Evolutionary conservation across 2,797 vertebrate species (phyloP).

Genomic region (Falco rusticolus): DNA sequence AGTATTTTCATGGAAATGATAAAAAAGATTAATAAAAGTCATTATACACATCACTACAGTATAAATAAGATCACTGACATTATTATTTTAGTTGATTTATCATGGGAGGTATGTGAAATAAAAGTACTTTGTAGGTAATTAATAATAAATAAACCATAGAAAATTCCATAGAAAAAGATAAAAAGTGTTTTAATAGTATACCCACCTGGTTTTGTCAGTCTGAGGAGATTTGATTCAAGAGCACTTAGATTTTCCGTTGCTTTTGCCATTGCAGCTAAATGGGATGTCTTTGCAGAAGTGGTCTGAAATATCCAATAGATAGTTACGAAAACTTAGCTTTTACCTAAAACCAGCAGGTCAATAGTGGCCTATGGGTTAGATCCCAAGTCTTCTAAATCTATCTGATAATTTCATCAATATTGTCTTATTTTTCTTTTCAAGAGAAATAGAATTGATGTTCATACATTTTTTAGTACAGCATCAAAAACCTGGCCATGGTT

Average conservation of each 20-base stretch:
- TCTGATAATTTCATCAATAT: neutral
- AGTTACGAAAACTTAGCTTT: neutral
- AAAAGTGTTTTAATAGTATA: neutral
- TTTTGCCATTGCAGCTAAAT: slow-evolving; percentile 72
- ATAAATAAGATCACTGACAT: neutral
- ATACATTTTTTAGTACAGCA: neutral
- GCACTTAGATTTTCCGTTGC: slow-evolving; percentile 79
- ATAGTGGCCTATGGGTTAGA: neutral
- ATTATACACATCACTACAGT: neutral
- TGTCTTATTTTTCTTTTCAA: neutral
- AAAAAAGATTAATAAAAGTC: neutral
- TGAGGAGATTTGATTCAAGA: slow-evolving; percentile 78
- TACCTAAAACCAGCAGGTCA: neutral
- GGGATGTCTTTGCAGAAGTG: slow-evolving; percentile 14
- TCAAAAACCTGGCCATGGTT: neutral
- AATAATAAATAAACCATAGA: neutral
- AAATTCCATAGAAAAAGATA: neutral
- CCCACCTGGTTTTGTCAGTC: slow-evolving; percentile 75
- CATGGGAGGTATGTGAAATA: neutral
- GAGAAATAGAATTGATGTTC: neutral
- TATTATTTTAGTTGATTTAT: neutral
- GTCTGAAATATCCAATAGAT: slow-evolving; percentile 49
- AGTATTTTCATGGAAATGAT: neutral
- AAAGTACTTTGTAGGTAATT: neutral
- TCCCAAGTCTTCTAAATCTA: neutral